phyloP scores from a whole-genome alignment of 2,888 invertebrate genomes.

The Pandemis cinnamomeana region DNA sequence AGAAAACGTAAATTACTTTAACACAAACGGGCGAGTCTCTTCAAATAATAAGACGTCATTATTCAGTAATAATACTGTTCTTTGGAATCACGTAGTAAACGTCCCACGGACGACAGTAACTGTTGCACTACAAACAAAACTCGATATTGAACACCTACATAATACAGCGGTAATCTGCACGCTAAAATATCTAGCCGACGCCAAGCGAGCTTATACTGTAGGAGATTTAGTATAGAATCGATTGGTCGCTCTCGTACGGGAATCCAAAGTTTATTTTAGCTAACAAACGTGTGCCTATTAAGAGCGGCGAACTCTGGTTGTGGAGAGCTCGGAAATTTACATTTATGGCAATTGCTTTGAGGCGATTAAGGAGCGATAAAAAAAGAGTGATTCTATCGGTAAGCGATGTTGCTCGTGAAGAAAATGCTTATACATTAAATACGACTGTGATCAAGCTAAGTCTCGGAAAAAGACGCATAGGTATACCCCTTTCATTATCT shows the following conservation, averaged over 20 bases:
- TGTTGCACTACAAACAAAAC: constrained; percentile 6
- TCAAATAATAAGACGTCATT: constrained; percentile 16
- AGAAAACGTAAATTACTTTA: constrained; percentile 1
- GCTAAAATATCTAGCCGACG: background rate
- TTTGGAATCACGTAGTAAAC: constrained; percentile 13
- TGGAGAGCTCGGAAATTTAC: background rate
- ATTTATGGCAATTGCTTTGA: background rate
- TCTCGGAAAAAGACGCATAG: no score
- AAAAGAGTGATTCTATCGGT: background rate
- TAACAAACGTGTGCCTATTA: background rate
- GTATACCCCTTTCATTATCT: no score
- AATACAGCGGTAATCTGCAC: background rate
- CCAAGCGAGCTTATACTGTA: background rate
- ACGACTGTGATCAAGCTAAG: no score
- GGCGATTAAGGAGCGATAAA: background rate
- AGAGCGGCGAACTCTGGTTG: background rate
- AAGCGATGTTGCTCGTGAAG: background rate
- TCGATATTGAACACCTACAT: background rate
- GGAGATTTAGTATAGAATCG: background rate
- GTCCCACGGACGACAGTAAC: constrained; percentile 4
- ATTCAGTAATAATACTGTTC: background rate
- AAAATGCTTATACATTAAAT: no score
- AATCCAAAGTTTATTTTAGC: constrained; percentile 1
- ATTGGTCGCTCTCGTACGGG: background rate
- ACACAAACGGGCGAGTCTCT: background rate